These are phyloP conservation scores for Seriola rivoliana DNA, from an alignment of 2,113 vertebrate genomes.

Conservation along the genomic window DNA sequence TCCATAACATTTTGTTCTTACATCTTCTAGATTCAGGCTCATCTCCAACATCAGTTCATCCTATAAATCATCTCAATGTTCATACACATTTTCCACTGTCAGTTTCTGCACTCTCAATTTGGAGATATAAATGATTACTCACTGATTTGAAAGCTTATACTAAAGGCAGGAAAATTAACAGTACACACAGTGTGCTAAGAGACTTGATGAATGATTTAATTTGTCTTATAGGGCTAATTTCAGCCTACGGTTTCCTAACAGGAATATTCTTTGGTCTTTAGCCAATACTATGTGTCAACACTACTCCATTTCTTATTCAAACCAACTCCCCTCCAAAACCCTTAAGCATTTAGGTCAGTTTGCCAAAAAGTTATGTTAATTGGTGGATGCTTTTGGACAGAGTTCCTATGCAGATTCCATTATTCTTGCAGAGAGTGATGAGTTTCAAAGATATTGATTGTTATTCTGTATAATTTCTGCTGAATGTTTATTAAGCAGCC, in stretches of 20 bases:
- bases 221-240: background rate
- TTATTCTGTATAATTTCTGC: background rate
- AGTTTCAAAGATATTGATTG: background rate
- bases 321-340: background rate
- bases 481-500: background rate
- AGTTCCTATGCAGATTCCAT: background rate
- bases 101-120: background rate
- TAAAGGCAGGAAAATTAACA: background rate
- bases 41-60: background rate
- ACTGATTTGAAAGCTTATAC: background rate
- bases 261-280: conserved; percentile 4
- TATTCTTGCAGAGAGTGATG: background rate
- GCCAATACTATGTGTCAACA: background rate
- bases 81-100: background rate
- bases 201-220: background rate
- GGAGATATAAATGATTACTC: background rate
- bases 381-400: background rate
- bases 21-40: background rate
- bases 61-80: background rate
- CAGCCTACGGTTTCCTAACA: background rate
- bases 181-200: background rate
- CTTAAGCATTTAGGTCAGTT: background rate
- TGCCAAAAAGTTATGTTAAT: conserved; percentile 19
- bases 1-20: background rate
- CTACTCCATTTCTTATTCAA: conserved; percentile 17